Percentiles rank a stretch among this genome's conserved stretches.
Conservation (phyloP, 2,797 vertebrate genomes). For the Ctenopoma multispine region DNA sequence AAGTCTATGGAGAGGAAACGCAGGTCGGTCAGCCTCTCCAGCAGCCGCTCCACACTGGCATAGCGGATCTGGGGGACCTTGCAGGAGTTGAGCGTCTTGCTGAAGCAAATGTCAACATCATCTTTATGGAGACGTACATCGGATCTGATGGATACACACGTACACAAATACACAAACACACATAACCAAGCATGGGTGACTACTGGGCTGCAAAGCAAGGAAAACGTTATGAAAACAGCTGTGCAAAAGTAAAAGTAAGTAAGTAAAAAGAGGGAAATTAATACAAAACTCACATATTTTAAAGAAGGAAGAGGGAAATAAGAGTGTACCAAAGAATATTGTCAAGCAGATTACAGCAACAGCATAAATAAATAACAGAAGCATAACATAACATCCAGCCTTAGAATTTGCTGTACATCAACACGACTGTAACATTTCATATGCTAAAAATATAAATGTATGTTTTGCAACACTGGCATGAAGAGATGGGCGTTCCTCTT, state of each 20-base stretch:
- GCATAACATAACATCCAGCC: conserved; percentile 34
- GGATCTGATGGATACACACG: conserved; percentile 86
- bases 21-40: conserved; percentile 96
- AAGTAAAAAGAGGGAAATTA: conserved; percentile 40
- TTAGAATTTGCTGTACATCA: conserved; percentile 29
- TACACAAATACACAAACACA: conserved; percentile 65
- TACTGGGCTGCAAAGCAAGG: conserved; percentile 62
- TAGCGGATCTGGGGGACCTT: conserved; percentile 99
- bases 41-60: conserved; percentile 93
- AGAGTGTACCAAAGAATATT: conserved; percentile 30
- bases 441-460: conserved; percentile 14
- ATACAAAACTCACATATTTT: conserved; percentile 27
- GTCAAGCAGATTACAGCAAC: conserved; percentile 21
- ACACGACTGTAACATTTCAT: conserved; percentile 36
- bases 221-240: conserved; percentile 48
- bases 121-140: conserved; percentile 97
- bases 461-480: conserved; percentile 36
- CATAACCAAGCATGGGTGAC: conserved; percentile 79
- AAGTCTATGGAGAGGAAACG: conserved; percentile 98
- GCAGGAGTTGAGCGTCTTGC: conserved; percentile 99
- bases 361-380: conserved; percentile 39
- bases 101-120: conserved; percentile 98
- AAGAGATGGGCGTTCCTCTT: conserved; percentile 56
- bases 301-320: conserved; percentile 41
- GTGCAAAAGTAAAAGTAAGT: conserved; percentile 56